A percentile compares a stretch with the other conserved stretches of the same genome.
These are phyloP conservation scores for Cantharis nigra DNA, from an alignment of 2,888 invertebrate genomes.

Conservation along the genomic window DNA sequence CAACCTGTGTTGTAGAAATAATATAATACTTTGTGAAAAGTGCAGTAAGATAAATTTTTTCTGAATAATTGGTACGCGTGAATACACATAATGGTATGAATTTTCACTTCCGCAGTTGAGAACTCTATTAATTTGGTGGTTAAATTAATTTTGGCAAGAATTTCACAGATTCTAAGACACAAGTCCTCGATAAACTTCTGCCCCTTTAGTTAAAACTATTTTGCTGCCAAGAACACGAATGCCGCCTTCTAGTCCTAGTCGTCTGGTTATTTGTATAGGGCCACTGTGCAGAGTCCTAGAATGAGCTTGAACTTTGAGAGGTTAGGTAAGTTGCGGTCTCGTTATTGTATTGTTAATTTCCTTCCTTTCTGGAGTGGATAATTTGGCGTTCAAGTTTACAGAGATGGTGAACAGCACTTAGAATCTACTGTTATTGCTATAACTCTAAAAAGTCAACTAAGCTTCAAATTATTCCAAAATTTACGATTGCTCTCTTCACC, in stretches of 20 bases:
- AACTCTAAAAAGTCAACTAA: slow-evolving; percentile 21
- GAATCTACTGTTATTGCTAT: slow-evolving; percentile 15
- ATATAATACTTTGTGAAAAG: too few species aligned
- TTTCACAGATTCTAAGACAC: slow-evolving; percentile 35
- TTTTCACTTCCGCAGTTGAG: slow-evolving; percentile 15
- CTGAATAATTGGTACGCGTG: not conserved
- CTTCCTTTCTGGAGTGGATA: slow-evolving; percentile 33
- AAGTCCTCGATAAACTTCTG: slow-evolving; percentile 31
- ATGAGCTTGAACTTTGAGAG: slow-evolving; percentile 37
- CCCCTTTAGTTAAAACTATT: slow-evolving; percentile 35
- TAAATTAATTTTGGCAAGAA: slow-evolving; percentile 34
- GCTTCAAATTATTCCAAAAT: slow-evolving; percentile 19
- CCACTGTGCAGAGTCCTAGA: slow-evolving; percentile 32
- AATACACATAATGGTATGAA: not conserved
- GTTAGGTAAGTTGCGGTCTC: slow-evolving; percentile 39
- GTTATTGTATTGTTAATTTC: slow-evolving; percentile 39
- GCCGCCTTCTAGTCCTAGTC: slow-evolving; percentile 32
- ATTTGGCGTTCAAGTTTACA: slow-evolving; percentile 30
- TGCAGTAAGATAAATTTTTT: not conserved
- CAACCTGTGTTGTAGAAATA: too few species aligned
- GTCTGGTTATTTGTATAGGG: slow-evolving; percentile 40
- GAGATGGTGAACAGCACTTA: slow-evolving; percentile 22
- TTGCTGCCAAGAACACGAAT: slow-evolving; percentile 36
- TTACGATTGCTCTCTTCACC: slow-evolving; percentile 14
- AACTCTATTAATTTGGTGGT: slow-evolving; percentile 23